Evolutionary conservation across 23 tunicate species (phyloP).

Genomic region (Styela plicata): DNA sequence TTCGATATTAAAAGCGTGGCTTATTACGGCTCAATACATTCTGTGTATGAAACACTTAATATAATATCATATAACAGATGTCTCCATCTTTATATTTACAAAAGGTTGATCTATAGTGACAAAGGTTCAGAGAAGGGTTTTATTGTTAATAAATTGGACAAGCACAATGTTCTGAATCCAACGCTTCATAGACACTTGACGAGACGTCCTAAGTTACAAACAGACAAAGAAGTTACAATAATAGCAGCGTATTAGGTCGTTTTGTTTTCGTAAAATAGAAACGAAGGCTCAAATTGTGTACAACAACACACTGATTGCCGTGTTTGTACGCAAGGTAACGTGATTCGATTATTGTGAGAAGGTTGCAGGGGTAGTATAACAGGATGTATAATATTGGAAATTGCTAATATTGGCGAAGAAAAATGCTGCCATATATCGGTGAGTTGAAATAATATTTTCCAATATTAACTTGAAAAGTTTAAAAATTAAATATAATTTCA

Average conservation of each 20-base stretch:
- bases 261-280: not conserved
- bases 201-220: not conserved
- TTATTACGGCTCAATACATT: not conserved
- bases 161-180: not conserved
- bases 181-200: not conserved
- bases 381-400: no score
- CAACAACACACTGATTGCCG: not conserved
- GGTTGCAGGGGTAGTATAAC: not conserved
- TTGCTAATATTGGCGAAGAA: no score
- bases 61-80: not conserved
- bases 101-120: not conserved
- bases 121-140: not conserved
- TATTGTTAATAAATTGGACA: not conserved
- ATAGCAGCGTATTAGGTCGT: not conserved
- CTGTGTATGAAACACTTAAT: not conserved
- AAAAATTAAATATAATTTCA: no score
- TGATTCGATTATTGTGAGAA: not conserved
- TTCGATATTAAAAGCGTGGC: not conserved
- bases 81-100: not conserved
- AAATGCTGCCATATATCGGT: not conserved
- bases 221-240: not conserved
- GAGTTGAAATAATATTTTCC: not conserved
- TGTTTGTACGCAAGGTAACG: not conserved
- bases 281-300: not conserved
- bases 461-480: no score